Base-by-base conservation (phyloP, 1,140 invertebrate species). In the Teleopsis dalmanni region DNA sequence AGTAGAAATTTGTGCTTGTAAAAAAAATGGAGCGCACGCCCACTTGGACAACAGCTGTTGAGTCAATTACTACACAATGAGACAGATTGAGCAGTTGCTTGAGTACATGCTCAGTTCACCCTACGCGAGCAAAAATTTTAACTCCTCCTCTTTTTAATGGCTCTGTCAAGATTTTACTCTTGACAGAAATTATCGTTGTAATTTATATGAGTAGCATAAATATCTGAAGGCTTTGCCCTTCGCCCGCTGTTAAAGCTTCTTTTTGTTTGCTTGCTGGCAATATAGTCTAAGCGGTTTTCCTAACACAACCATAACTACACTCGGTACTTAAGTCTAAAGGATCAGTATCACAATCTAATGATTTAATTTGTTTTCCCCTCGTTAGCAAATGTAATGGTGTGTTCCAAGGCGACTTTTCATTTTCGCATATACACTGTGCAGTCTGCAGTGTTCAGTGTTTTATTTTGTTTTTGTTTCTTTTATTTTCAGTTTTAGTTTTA, bases 361-460 rank as follows among this genome's bases (percentile, higher is more conserved):
- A 69, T 68, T 69, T 69, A 69, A 69, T 69, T 68, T 69, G 59
- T 61, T 56, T 56, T 55, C 59, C 58, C 59, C 64, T 67, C 64
- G 64, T 67, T 65, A 63, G 60, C 58, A 63, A 59, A 56, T 59
- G 63, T 66, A 66, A 66, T 66, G 64, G 63, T 64, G 57, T 66
- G 63, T 65, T 60, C 57, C 48, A 48, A 55, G 62, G 52, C 58
- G 62, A 50, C 48, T 50, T 50, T 50, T 50, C 31, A 50, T 50
- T 27, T 36, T 50, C 44, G 11, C 16, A 16, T 14, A 46, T 46
- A 18, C 44, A 35, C 27, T 18, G 25, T 14, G 19, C 35, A 22
- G 44, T 29, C 18, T 21, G 22, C 33, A n/a, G n/a, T n/a, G n/a
- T n/a, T n/a, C n/a, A n/a, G n/a, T n/a, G n/a, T n/a, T n/a, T n/a